Conservation (phyloP, 2,888 invertebrate species). For the Drosophila paranaensis region DNA sequence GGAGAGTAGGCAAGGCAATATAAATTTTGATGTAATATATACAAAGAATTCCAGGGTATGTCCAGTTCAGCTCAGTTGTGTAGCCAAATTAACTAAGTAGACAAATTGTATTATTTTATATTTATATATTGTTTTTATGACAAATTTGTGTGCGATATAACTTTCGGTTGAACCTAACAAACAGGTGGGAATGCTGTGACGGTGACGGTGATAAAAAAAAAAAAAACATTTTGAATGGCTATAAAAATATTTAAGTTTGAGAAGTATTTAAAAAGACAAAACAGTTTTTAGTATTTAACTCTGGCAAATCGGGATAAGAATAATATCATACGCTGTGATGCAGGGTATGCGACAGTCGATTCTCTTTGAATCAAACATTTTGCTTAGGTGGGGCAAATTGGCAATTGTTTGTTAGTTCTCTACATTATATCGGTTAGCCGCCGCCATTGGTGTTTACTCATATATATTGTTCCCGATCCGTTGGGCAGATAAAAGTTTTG, state of each 20-base stretch:
- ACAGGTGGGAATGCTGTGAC: no score
- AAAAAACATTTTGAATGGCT: no score
- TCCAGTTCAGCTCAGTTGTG: background rate
- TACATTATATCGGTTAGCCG: constrained; percentile 6
- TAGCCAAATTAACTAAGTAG: background rate
- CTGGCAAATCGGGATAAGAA: no score
- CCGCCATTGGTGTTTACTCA: constrained; percentile 26
- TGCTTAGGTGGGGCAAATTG: constrained; percentile 8
- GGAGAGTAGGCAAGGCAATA: background rate
- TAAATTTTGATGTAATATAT: background rate
- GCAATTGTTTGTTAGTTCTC: constrained; percentile 5
- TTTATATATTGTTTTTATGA: no score
- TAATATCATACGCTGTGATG: background rate
- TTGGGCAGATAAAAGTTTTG: constrained; percentile 18
- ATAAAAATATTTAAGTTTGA: no score
- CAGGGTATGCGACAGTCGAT: constrained; percentile 2
- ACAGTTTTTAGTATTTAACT: background rate
- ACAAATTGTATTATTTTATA: background rate
- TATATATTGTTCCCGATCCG: constrained; percentile 15
- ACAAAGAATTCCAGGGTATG: background rate
- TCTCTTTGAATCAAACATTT: background rate
- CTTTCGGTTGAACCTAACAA: no score
- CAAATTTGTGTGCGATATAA: no score
- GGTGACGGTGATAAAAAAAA: no score
- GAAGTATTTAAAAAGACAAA: background rate